phyloP scores from a whole-genome alignment of 2,888 invertebrate species.

The Thereva nobilitata region DNA sequence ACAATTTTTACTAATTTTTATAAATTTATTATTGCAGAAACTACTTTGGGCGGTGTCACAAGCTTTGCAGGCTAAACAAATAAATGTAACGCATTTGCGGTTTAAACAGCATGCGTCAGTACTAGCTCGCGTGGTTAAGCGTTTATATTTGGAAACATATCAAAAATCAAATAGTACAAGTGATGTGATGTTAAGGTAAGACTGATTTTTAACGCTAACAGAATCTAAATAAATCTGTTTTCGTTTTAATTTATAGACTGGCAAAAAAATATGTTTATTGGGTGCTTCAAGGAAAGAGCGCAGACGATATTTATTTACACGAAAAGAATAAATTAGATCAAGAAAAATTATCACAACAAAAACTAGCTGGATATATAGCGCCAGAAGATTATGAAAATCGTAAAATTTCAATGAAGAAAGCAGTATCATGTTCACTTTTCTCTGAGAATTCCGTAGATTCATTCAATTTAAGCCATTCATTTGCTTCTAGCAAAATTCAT shows the following conservation, averaged over 20 bases:
- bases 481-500: slow-evolving; percentile 28
- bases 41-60: slow-evolving; percentile 81
- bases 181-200: slow-evolving; percentile 71
- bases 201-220: not conserved
- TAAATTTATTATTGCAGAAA: slow-evolving; percentile 60
- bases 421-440: slow-evolving; percentile 43
- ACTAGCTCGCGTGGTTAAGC: slow-evolving; percentile 69
- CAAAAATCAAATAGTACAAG: slow-evolving; percentile 68
- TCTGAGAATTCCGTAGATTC: slow-evolving; percentile 52
- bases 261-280: slow-evolving; percentile 68
- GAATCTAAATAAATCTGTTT: no score
- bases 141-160: slow-evolving; percentile 64
- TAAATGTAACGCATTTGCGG: slow-evolving; percentile 66
- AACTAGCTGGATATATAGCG: slow-evolving; percentile 51
- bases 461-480: slow-evolving; percentile 46
- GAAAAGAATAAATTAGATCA: slow-evolving; percentile 50
- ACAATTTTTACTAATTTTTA: not conserved
- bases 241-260: slow-evolving; percentile 58
- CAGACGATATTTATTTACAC: slow-evolving; percentile 64
- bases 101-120: slow-evolving; percentile 73
- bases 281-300: slow-evolving; percentile 67
- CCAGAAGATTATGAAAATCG: slow-evolving; percentile 54
- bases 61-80: slow-evolving; percentile 72
- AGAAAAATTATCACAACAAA: slow-evolving; percentile 49
- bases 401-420: slow-evolving; percentile 43